Percentiles rank a stretch among this genome's conserved stretches.
These are phyloP conservation scores for Meda fulgida DNA, from an alignment of 2,797 vertebrate genomes.

Conservation along the genomic window DNA sequence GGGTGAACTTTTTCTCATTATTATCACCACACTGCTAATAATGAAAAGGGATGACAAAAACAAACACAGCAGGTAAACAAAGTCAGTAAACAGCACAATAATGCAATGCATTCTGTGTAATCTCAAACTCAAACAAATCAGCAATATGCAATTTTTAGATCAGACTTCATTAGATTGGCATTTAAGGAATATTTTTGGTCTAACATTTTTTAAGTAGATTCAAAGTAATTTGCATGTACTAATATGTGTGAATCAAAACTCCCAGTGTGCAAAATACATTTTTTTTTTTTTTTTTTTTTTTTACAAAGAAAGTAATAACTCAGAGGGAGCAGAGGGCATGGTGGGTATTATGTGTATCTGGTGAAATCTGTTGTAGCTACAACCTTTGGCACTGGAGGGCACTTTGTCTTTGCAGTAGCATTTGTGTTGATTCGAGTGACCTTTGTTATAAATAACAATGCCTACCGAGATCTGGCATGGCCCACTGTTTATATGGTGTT, in stretches of 20 bases:
- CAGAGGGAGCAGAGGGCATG: constrained; percentile 27
- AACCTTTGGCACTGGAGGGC: constrained; percentile 54
- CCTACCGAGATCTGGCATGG: constrained; percentile 70
- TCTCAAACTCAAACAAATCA: neutral
- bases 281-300: neutral
- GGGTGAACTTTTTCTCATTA: neutral
- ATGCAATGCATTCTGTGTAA: neutral
- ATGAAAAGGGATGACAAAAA: neutral
- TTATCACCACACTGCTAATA: neutral
- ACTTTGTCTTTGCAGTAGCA: constrained; percentile 38
- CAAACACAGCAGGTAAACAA: too few species aligned
- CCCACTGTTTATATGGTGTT: constrained; percentile 71
- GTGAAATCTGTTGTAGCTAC: constrained; percentile 48
- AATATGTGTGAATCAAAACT: neutral
- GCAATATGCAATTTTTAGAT: neutral
- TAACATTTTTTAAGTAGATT: neutral
- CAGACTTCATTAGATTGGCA: neutral
- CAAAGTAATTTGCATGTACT: neutral
- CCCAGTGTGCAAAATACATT: neutral
- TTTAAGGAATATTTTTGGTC: neutral
- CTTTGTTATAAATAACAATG: constrained; percentile 75
- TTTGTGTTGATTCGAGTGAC: constrained; percentile 55
- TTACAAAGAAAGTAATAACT: constrained; percentile 13
- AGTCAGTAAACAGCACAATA: neutral
- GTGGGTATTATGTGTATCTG: constrained; percentile 36